Conservation (phyloP, 1,140 invertebrate species). For the Drosophila ficusphila region DNA sequence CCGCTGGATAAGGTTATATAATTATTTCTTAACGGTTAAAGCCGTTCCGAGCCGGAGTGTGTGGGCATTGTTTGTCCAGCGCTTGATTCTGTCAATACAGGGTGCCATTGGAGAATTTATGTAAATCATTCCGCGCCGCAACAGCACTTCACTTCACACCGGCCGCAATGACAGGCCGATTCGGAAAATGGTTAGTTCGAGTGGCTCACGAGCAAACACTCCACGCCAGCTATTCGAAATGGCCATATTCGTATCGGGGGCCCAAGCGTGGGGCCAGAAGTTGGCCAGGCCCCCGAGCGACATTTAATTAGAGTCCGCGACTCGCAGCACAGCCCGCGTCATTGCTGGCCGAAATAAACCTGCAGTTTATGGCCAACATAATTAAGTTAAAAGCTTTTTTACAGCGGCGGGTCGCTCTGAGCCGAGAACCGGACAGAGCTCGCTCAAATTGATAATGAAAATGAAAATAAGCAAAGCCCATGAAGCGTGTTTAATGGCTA, state of each 20-base stretch:
- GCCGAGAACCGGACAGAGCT: conserved; percentile 37
- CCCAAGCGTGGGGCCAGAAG: conserved; percentile 31
- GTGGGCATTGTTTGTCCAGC: conserved; percentile 71
- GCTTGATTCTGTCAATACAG: conserved; percentile 78
- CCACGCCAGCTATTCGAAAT: conserved; percentile 31
- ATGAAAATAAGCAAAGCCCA: conserved; percentile 77
- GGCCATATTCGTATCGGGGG: conserved; percentile 13
- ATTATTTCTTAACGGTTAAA: conserved; percentile 77
- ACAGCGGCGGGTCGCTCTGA: conserved; percentile 33
- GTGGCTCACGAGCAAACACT: conserved; percentile 81
- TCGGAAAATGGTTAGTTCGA: conserved; percentile 70
- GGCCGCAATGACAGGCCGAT: conserved; percentile 76
- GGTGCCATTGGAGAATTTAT: conserved; percentile 78
- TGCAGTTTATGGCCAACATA: conserved; percentile 82
- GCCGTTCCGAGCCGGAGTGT: conserved; percentile 29
- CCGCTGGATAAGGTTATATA: conserved; percentile 71
- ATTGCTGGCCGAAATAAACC: conserved; percentile 66
- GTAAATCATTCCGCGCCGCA: conserved; percentile 66
- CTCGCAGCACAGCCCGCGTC: conserved; percentile 46
- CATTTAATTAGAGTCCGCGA: conserved; percentile 74
- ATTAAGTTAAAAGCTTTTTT: conserved; percentile 83
- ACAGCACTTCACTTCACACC: conserved; percentile 53
- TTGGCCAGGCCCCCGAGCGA: conserved; percentile 64
- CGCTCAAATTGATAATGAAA: conserved; percentile 81
- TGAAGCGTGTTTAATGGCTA: conserved; percentile 81